Base-by-base conservation (phyloP, 2,113 vertebrate species). In the Salminus brasiliensis region DNA sequence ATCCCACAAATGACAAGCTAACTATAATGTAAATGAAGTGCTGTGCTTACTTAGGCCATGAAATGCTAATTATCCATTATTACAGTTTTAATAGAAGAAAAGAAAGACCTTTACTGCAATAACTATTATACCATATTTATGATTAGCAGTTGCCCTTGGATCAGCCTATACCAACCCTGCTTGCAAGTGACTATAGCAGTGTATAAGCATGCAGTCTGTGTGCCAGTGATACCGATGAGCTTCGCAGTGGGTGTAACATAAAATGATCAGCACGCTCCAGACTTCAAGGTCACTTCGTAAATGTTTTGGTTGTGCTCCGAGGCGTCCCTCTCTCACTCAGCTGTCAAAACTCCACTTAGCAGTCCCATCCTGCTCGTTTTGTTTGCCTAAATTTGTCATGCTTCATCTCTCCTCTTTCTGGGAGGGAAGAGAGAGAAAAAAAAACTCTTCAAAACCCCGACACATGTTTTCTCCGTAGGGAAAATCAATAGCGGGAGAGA, bases 221-320 rank as follows among this genome's bases (percentile, higher is more conserved):
- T 34, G 15, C 18, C 13, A 1, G 16, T 45, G 59, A 16, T 47
- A 23, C 21, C 21, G 18, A 34, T 53, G 25, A 25, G 34, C 23
- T 68, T 43, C 41, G 5, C 39, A 36, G 66, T 47, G 12, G 18
- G 76, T 60, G 39, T n/a, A 70, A 70, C 39, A 47, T 55, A 67
- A 76, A 76, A 7, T 15, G 30, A 72, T 49, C 45, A 52, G 34
- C 69, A 47, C 11, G 27, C 47, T 66, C 36, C 47, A 78, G 13
- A 72, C 69, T 78, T 65, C 74, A 83, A 83, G 79, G 81, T 83
- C 75, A 83, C 63, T 59, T 34, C 34, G 15, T 70, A 76, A 78
- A 76, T 30, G 27, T 72, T 83, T 65, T 27, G 59, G 60, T 72
- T 80, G 36, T 63, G 23, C 63, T 82, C 43, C 39, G 74, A 76